Evolutionary conservation across 2,888 invertebrate species (phyloP).

Genomic region (Acleris holmiana): DNA sequence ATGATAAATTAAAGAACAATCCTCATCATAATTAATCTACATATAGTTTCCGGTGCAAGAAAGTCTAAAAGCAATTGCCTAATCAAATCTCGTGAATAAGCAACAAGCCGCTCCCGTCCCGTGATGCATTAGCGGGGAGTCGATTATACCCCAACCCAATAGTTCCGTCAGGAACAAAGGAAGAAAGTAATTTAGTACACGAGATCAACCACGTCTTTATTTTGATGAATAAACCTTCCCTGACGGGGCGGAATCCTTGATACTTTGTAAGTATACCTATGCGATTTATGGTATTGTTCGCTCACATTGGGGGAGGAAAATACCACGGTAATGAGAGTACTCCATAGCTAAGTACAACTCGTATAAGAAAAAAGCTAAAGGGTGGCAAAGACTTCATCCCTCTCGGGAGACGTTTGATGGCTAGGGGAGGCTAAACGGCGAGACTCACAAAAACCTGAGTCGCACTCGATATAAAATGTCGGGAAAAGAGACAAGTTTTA

Average conservation of each 20-base stretch:
- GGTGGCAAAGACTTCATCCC: constrained; percentile 59
- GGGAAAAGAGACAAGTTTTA: constrained; percentile 30
- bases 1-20: constrained; percentile 2
- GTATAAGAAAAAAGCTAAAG: constrained; percentile 59
- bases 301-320: constrained; percentile 62
- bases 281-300: constrained; percentile 60
- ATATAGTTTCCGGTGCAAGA: constrained; percentile 28
- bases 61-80: constrained; percentile 42
- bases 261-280: constrained; percentile 38
- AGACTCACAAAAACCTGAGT: constrained; percentile 38
- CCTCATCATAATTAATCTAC: constrained; percentile 6
- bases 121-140: constrained; percentile 46
- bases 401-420: constrained; percentile 47
- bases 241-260: constrained; percentile 34
- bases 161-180: constrained; percentile 56
- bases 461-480: constrained; percentile 20
- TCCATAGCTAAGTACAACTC: constrained; percentile 50
- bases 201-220: constrained; percentile 42
- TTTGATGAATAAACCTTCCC: constrained; percentile 35
- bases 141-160: constrained; percentile 53
- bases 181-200: constrained; percentile 56
- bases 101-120: constrained; percentile 56
- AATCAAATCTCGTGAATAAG: constrained; percentile 61
- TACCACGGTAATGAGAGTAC: constrained; percentile 68
- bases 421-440: constrained; percentile 45